A percentile compares a stretch with the other conserved stretches of the same genome.
These are phyloP conservation scores for Leucoma salicis DNA, from an alignment of 2,888 invertebrate genomes.

Conservation along the genomic window DNA sequence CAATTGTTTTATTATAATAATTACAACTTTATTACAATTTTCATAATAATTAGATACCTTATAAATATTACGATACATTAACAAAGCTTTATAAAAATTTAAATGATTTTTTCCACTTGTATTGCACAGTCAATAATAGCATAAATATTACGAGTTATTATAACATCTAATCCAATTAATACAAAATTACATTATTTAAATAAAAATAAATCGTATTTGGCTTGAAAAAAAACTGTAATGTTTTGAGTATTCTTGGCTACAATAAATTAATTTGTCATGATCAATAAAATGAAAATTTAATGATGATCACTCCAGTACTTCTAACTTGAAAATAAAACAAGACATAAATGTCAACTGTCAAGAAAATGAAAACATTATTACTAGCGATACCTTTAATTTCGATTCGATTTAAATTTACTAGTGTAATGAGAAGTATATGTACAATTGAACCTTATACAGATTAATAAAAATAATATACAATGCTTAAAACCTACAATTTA, in stretches of 20 bases:
- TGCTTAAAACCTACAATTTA: conserved; percentile 50
- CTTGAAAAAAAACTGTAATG: conserved; percentile 43
- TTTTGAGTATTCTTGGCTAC: conserved; percentile 45
- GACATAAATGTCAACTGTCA: conserved; percentile 20
- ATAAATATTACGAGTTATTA: conserved; percentile 65
- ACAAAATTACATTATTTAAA: conserved; percentile 44
- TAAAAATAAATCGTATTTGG: conserved; percentile 47
- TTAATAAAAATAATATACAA: conserved; percentile 65
- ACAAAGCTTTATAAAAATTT: conserved; percentile 55
- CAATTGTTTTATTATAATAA: conserved; percentile 54
- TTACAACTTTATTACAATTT: conserved; percentile 76
- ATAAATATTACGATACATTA: conserved; percentile 39
- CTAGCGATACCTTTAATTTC: conserved; percentile 25
- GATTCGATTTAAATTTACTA: conserved; percentile 35
- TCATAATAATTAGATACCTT: conserved; percentile 53
- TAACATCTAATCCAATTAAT: conserved; percentile 54
- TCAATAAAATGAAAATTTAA: neutral
- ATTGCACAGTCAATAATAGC: conserved; percentile 75
- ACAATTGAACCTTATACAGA: conserved; percentile 72
- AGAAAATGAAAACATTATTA: conserved; percentile 12
- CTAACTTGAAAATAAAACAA: neutral
- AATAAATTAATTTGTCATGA: conserved; percentile 40
- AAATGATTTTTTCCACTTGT: conserved; percentile 66
- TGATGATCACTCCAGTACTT: too few relatives aligned
- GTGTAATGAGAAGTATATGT: conserved; percentile 54